A percentile compares a stretch with the other conserved stretches of the same genome.
Evolutionary conservation across 2,888 invertebrate genomes (phyloP).

Genomic region (Trypoxylon attenuatum): DNA sequence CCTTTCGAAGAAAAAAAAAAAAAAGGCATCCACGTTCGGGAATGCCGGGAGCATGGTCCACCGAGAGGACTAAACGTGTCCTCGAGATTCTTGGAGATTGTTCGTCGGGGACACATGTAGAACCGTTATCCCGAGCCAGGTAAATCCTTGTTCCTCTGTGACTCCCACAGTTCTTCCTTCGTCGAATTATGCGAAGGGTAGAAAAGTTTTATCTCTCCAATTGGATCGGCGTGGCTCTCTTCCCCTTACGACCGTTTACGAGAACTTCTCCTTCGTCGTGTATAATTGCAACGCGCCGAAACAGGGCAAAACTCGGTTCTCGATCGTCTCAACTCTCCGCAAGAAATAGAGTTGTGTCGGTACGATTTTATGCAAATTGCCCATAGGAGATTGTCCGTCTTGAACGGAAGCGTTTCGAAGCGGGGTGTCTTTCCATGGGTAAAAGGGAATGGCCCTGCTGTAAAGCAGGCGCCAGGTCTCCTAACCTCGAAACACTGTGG

Average conservation of each 20-base stretch:
- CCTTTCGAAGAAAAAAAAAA: not conserved
- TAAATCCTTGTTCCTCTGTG: conserved; percentile 9
- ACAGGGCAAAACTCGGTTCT: too few relatives aligned
- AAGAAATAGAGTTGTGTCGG: too few relatives aligned
- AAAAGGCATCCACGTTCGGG: not conserved
- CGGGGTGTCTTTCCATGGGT: too few relatives aligned
- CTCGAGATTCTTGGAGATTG: conserved; percentile 3
- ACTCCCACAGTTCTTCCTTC: not conserved
- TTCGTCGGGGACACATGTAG: conserved; percentile 10
- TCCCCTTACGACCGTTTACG: too few relatives aligned
- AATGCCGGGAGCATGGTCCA: not conserved
- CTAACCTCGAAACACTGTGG: conserved; percentile 39
- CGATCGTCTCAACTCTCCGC: too few relatives aligned
- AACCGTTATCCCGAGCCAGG: conserved; percentile 22
- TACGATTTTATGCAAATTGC: too few relatives aligned
- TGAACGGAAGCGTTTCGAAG: too few relatives aligned
- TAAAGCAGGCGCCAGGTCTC: conserved; percentile 36
- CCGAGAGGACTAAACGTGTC: conserved; percentile 7
- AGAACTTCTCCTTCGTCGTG: too few relatives aligned
- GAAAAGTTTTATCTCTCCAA: too few relatives aligned
- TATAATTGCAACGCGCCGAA: too few relatives aligned
- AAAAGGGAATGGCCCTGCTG: conserved; percentile 20
- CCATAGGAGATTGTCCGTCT: too few relatives aligned
- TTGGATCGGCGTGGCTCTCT: too few relatives aligned
- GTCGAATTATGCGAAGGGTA: not conserved